Evolutionary conservation across 2,797 vertebrate genomes (phyloP).

Genomic region (Apodemus agrarius): DNA sequence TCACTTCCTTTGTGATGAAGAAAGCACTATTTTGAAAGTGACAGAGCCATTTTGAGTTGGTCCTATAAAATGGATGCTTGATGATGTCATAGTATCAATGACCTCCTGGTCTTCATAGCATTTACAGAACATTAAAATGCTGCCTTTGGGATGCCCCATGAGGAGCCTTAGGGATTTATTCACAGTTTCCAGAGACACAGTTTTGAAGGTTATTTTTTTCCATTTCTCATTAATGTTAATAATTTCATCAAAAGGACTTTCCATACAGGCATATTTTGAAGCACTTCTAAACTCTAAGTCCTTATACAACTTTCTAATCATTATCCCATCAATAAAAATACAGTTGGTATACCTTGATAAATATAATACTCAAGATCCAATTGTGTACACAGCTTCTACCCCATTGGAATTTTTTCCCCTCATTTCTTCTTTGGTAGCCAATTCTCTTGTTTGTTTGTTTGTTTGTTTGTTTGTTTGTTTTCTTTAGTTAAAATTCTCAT

Average conservation of each 20-base stretch:
- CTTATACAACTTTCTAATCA: background rate
- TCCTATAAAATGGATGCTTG: background rate
- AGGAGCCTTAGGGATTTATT: background rate
- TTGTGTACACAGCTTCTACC: background rate
- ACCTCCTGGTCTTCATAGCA: background rate
- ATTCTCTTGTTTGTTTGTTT: background rate
- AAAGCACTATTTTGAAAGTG: conserved; percentile 39
- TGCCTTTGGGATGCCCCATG: background rate
- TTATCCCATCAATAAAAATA: background rate
- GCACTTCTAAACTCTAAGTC: background rate
- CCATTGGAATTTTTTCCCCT: background rate
- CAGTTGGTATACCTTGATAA: background rate
- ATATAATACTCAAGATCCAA: background rate
- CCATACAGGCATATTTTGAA: background rate
- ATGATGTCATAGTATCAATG: background rate
- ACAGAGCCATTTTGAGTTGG: background rate
- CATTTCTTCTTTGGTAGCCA: background rate
- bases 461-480: background rate
- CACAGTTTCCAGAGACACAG: background rate
- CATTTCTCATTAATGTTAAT: conserved; percentile 47
- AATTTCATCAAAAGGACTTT: conserved; percentile 15
- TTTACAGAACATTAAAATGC: background rate
- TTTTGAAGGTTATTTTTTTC: background rate
- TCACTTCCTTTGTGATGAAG: background rate
- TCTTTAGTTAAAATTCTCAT: background rate